phyloP scores from a whole-genome alignment of 2,797 vertebrate species.

The Hemitrygon akajei region DNA sequence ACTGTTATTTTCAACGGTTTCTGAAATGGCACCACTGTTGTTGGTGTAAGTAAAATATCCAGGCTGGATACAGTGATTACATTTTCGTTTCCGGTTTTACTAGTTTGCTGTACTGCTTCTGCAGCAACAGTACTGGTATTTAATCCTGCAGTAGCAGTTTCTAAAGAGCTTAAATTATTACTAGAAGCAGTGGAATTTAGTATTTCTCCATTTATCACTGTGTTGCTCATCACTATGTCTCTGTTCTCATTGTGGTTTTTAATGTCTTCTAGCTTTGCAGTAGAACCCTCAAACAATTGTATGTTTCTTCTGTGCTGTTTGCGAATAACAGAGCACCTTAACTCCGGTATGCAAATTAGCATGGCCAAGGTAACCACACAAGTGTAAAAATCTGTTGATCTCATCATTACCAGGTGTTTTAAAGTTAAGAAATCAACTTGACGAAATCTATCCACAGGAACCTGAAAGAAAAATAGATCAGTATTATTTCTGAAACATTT shows the following conservation, averaged over 20 bases:
- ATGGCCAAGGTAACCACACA: constrained; percentile 50
- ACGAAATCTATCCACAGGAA: constrained; percentile 23
- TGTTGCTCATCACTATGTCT: constrained; percentile 39
- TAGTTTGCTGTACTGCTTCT: neutral
- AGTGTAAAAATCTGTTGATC: constrained; percentile 39
- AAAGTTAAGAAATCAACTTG: constrained; percentile 41
- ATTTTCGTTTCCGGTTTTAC: constrained; percentile 9
- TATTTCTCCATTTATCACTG: constrained; percentile 39
- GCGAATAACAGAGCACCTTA: constrained; percentile 47
- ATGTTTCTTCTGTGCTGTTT: constrained; percentile 40
- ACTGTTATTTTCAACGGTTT: neutral
- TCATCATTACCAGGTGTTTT: constrained; percentile 51
- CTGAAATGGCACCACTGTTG: neutral
- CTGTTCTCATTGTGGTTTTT: constrained; percentile 38
- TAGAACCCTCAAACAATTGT: constrained; percentile 39
- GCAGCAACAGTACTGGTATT: constrained; percentile 37
- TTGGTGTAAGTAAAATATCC: constrained; percentile 42
- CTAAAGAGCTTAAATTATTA: constrained; percentile 40
- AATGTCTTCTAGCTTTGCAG: constrained; percentile 42
- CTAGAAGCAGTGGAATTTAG: constrained; percentile 38
- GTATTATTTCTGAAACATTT: neutral
- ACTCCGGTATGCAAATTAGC: constrained; percentile 46
- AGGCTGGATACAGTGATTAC: neutral
- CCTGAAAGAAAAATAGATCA: constrained; percentile 47
- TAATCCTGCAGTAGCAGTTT: constrained; percentile 40